Evolutionary conservation across 2,888 invertebrate genomes (phyloP), one percentile per base, ranked within the genome.

Genomic region (Stramonita haemastoma): DNA sequence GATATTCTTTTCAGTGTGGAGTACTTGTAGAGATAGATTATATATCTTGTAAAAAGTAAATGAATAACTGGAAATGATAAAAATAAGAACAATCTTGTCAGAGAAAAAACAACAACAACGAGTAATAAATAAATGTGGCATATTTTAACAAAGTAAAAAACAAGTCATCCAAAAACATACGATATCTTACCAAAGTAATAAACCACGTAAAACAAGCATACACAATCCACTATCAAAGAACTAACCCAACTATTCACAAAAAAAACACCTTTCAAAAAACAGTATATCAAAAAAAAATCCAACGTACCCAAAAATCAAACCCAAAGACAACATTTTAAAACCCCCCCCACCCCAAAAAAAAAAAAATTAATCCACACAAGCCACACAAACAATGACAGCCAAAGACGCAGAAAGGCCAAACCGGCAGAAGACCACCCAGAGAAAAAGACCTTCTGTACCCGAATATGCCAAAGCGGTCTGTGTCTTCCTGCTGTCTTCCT

Each of bases 401-500:
- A n/a, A n/a, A n/a, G 6, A 77, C 77, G 6, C n/a, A n/a, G 26
- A n/a, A 8, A 34, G 32, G 17, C 36, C 19, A 17, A 22, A 13
- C 73, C 22, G 70, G 26, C n/a, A 73, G 36, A 36, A 29, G 34
- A 46, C 29, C 29, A 60, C 77, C 57, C 81, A 1, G 60, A 60
- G 77, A 77, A 87, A n/a, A n/a, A 29, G 57, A 79, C 19, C 34
- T 32, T 17, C 36, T 83, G 57, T 32, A 29, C 70, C 36, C 83
- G 32, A 2, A 11, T 57, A 5, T 88, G 88, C 79, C 88, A 66
- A n/a, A 60, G 83, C 83, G 22, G 83, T 26, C 17, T 83, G n/a
- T 88, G 88, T 34, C 88, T 88, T 32, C 36, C 83, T 1, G 22
- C 56, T 13, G n/a, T 88, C 34, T 29, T 83, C 19, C 34, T 88